Evolutionary conservation across 2,113 vertebrate species (phyloP).

Genomic region (Barbus barbus): DNA sequence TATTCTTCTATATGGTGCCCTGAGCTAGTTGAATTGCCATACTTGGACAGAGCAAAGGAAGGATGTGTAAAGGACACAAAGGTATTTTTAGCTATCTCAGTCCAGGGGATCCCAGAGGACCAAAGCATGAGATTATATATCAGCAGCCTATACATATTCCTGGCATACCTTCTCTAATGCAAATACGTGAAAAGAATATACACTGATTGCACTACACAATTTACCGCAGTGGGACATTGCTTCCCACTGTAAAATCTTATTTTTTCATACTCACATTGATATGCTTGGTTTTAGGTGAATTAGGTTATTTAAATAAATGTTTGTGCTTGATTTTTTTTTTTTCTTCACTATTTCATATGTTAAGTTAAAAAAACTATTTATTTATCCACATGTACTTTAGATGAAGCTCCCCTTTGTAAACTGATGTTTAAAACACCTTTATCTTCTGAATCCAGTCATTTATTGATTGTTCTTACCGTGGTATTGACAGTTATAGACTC

Average conservation of each 20-base stretch:
- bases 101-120: conserved; percentile 15
- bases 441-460: background rate
- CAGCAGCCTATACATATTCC: conserved; percentile 13
- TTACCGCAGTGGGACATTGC: background rate
- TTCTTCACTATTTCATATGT: too few relatives aligned
- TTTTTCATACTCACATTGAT: background rate
- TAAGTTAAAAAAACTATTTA: too few relatives aligned
- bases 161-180: background rate
- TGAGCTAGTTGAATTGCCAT: conserved; percentile 60
- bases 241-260: background rate
- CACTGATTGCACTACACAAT: background rate
- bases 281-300: background rate
- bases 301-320: background rate
- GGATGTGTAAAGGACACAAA: conserved; percentile 18
- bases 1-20: background rate
- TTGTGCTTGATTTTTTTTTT: conserved; percentile 45
- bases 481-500: conserved; percentile 65
- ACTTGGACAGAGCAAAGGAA: conserved; percentile 60
- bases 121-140: conserved; percentile 25
- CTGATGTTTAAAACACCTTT: background rate
- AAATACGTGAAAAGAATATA: background rate
- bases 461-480: conserved; percentile 62
- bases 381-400: background rate
- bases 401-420: too few relatives aligned
- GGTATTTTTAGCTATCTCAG: conserved; percentile 7